Conservation (phyloP, 1,140 invertebrate species). For the Myzus persicae region DNA sequence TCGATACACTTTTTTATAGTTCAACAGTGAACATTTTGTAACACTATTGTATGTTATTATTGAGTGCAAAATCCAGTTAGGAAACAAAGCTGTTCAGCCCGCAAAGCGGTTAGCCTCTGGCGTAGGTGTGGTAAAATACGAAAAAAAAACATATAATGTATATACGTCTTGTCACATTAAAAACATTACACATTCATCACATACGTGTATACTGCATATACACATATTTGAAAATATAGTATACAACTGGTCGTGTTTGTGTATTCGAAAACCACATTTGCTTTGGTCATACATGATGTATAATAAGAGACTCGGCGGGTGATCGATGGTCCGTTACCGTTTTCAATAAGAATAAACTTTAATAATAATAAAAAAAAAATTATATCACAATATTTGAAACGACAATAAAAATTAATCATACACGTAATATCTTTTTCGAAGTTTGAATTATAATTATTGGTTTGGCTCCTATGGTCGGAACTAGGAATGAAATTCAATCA, state of each 20-base stretch:
- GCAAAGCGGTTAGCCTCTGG: slow-evolving; percentile 55
- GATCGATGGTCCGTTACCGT: slow-evolving; percentile 32
- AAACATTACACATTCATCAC: slow-evolving; percentile 39
- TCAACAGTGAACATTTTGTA: slow-evolving; percentile 26
- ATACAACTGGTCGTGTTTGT: slow-evolving; percentile 22
- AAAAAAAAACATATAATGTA: neutral
- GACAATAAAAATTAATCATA: neutral
- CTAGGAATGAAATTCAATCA: neutral
- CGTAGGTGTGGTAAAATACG: slow-evolving; percentile 56
- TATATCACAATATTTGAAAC: neutral
- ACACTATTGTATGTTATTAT: neutral
- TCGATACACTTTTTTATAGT: neutral
- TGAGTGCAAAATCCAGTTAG: slow-evolving; percentile 45
- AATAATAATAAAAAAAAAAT: slow-evolving; percentile 4
- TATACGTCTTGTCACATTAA: slow-evolving; percentile 51
- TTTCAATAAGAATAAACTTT: slow-evolving; percentile 22
- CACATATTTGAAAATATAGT: slow-evolving; percentile 21
- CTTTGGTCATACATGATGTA: neutral
- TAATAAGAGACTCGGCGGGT: neutral
- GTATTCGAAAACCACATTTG: slow-evolving; percentile 41
- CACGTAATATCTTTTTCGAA: neutral
- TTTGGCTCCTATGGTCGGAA: neutral
- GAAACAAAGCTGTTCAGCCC: slow-evolving; percentile 46
- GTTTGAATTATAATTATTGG: neutral
- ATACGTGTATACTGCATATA: neutral